These are phyloP conservation scores for Cyclura pinguis DNA, from an alignment of 2,797 vertebrate species.

Conservation along the genomic window DNA sequence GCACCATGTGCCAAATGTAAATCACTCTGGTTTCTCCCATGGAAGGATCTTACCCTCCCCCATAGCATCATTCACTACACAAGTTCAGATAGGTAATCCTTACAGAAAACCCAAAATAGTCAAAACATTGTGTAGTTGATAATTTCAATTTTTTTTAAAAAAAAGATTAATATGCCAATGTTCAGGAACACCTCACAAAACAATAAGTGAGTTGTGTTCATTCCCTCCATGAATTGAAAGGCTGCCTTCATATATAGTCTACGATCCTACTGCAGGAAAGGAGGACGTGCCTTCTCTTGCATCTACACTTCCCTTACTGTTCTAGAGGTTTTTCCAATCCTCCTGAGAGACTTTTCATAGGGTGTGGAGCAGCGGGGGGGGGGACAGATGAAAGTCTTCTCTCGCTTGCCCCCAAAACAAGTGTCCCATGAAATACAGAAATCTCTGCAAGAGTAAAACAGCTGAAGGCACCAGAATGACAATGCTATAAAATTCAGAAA, in stretches of 20 bases:
- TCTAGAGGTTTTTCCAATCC: not conserved
- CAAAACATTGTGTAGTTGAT: not conserved
- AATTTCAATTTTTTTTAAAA: not conserved
- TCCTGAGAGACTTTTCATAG: not conserved
- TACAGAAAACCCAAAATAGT: not conserved
- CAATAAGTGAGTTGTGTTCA: not conserved
- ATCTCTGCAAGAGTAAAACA: not conserved
- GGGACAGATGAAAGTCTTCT: not conserved
- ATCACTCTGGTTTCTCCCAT: no score
- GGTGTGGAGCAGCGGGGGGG: not conserved
- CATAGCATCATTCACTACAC: no score
- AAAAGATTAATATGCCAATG: not conserved
- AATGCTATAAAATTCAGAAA: not conserved
- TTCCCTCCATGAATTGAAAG: not conserved
- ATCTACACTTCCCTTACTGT: not conserved
- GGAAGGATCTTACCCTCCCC: no score
- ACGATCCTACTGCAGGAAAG: not conserved
- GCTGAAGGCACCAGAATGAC: not conserved
- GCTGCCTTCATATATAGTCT: not conserved
- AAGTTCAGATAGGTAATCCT: no score
- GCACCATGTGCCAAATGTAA: no score
- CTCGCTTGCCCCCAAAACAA: not conserved
- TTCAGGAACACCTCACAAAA: not conserved
- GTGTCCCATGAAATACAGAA: not conserved
- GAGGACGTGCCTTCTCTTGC: not conserved